Evolutionary conservation across 2,113 vertebrate species (phyloP).

Genomic region (Chloropsis hardwickii): DNA sequence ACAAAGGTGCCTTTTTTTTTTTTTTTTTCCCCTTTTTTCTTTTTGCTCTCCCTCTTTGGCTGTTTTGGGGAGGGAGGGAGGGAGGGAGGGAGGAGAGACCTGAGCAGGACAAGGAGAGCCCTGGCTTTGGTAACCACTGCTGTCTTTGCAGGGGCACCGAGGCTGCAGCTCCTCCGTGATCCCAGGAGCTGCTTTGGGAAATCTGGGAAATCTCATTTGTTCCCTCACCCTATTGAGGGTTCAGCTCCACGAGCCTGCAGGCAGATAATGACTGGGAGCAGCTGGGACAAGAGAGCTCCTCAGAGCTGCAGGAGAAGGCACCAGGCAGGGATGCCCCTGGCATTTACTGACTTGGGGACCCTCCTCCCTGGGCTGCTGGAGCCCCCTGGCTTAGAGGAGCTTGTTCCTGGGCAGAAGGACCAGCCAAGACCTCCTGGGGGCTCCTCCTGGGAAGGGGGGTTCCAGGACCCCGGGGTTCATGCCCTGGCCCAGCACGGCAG

Average conservation of each 20-base stretch:
- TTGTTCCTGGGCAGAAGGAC: neutral
- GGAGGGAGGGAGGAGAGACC: no score
- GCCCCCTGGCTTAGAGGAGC: neutral
- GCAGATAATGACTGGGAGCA: neutral
- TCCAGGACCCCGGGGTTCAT: neutral
- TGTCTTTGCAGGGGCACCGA: neutral
- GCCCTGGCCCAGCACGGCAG: neutral
- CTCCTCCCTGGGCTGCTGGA: neutral
- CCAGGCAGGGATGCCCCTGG: neutral
- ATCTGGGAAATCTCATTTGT: neutral
- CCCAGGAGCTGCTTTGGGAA: neutral
- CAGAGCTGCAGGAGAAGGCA: neutral
- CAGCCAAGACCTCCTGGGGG: neutral
- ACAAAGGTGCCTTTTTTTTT: no score
- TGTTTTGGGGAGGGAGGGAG: neutral
- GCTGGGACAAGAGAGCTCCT: neutral
- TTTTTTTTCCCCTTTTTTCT: no score
- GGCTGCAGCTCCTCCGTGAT: neutral
- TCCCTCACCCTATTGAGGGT: neutral
- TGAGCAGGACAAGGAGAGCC: no score
- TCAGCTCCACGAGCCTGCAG: neutral
- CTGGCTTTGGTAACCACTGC: neutral
- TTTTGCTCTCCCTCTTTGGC: neutral
- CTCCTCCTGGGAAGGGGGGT: neutral
- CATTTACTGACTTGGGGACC: no score